These are phyloP conservation scores for Xanthorhoe designata DNA, from an alignment of 2,888 invertebrate species.

Conservation along the genomic window DNA sequence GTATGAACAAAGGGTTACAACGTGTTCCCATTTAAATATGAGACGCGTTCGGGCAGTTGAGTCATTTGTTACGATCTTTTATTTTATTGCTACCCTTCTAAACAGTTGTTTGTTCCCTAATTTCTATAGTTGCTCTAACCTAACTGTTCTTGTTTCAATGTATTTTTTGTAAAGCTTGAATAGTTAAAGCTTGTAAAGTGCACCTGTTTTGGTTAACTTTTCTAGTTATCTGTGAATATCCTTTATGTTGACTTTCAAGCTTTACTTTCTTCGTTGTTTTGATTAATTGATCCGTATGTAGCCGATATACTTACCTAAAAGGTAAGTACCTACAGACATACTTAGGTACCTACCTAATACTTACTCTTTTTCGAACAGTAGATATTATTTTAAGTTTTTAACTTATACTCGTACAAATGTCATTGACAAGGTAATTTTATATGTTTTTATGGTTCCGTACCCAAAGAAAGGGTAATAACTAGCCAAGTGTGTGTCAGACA, in stretches of 20 bases:
- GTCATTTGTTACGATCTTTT: constrained; percentile 77
- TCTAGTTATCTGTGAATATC: not conserved
- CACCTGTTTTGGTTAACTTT: not conserved
- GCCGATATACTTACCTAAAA: too few species aligned
- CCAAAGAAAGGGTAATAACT: too few species aligned
- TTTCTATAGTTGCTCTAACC: constrained; percentile 44
- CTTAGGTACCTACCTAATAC: too few species aligned
- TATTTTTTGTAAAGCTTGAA: constrained; percentile 20
- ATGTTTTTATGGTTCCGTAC: too few species aligned
- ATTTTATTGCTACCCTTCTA: constrained; percentile 65
- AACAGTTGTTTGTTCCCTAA: constrained; percentile 53
- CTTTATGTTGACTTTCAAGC: not conserved
- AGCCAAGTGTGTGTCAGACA: too few species aligned
- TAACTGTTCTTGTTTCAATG: constrained; percentile 38
- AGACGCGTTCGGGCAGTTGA: constrained; percentile 71
- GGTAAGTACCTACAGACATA: too few species aligned
- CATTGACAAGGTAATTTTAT: too few species aligned
- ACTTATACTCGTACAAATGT: too few species aligned
- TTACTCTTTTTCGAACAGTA: too few species aligned
- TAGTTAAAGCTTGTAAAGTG: not conserved
- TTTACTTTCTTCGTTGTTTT: not conserved
- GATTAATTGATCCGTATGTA: too few species aligned
- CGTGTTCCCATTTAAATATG: constrained; percentile 78
- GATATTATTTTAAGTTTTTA: too few species aligned
- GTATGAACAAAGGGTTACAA: constrained; percentile 76